Evolutionary conservation across 2,888 invertebrate genomes (phyloP).

Genomic region (Dione juno): DNA sequence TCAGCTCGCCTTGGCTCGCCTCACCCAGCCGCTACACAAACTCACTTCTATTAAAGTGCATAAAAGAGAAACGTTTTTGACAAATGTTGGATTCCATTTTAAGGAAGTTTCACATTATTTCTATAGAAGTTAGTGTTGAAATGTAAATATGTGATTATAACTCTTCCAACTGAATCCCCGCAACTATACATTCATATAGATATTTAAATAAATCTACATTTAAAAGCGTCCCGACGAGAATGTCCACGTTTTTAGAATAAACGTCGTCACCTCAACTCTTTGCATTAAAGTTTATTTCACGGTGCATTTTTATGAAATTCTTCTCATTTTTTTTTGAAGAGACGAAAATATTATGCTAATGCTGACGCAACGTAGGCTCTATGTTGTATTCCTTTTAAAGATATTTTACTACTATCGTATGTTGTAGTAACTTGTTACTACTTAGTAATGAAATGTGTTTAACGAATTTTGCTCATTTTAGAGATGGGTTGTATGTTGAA

Average conservation of each 20-base stretch:
- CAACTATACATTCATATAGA: slow-evolving; percentile 28
- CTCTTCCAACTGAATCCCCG: slow-evolving; percentile 5
- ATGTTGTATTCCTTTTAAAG: neutral
- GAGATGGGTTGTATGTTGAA: neutral
- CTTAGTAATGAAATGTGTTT: neutral
- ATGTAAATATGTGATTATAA: slow-evolving; percentile 31
- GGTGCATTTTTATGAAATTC: slow-evolving; percentile 33
- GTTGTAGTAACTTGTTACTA: no score
- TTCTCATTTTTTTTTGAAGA: slow-evolving; percentile 25
- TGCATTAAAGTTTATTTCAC: slow-evolving; percentile 34
- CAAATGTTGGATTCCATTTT: slow-evolving; percentile 20
- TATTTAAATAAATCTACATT: slow-evolving; percentile 43
- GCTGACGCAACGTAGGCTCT: slow-evolving; percentile 10
- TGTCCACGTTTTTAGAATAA: slow-evolving; percentile 31
- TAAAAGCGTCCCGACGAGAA: slow-evolving; percentile 34
- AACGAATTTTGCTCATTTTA: neutral
- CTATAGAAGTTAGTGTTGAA: slow-evolving; percentile 19
- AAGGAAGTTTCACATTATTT: slow-evolving; percentile 17
- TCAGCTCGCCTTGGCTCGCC: neutral
- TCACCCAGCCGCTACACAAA: slow-evolving; percentile 2
- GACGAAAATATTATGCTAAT: slow-evolving; percentile 30
- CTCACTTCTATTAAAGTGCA: slow-evolving; percentile 10
- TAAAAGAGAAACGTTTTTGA: slow-evolving; percentile 20
- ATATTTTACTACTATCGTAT: slow-evolving; percentile 2
- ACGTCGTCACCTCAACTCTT: slow-evolving; percentile 23